Evolutionary conservation across 2,113 vertebrate species (phyloP).

Genomic region (Pterocles orientalis): DNA sequence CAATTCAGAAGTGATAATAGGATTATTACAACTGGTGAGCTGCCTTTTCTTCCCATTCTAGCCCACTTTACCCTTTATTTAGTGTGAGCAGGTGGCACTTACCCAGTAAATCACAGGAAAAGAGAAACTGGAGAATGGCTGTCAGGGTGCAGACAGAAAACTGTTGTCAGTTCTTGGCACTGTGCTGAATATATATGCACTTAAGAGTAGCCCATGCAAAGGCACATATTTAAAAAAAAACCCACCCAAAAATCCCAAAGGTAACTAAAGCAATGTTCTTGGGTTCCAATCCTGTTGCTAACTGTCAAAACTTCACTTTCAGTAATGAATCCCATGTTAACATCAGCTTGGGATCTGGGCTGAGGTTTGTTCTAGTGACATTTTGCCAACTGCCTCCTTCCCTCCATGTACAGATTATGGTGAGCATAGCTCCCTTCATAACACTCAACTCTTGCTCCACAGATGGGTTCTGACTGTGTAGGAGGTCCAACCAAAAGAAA

Average conservation of each 20-base stretch:
- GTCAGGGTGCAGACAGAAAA: not conserved
- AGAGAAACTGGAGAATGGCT: not conserved
- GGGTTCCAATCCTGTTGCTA: not conserved
- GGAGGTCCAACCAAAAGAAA: not conserved
- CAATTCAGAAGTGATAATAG: not conserved
- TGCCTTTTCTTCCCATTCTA: not conserved
- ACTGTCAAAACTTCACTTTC: not conserved
- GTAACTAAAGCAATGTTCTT: not conserved
- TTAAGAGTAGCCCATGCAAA: not conserved
- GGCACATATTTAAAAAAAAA: not conserved
- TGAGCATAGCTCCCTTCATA: not conserved
- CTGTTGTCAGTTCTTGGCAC: slow-evolving; percentile 1
- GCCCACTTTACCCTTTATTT: not conserved
- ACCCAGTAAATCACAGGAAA: not conserved
- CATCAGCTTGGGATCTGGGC: not conserved
- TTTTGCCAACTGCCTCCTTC: not conserved
- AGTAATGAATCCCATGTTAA: not conserved
- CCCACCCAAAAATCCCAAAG: not conserved
- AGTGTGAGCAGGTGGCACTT: not conserved
- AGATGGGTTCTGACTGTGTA: not conserved
- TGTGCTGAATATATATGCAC: not conserved
- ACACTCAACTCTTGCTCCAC: not conserved
- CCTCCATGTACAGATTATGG: not conserved
- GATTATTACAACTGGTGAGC: not conserved
- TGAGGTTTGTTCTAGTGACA: not conserved